These are phyloP conservation scores for Sturnira hondurensis DNA, from an alignment of 2,113 vertebrate species.

Conservation along the genomic window DNA sequence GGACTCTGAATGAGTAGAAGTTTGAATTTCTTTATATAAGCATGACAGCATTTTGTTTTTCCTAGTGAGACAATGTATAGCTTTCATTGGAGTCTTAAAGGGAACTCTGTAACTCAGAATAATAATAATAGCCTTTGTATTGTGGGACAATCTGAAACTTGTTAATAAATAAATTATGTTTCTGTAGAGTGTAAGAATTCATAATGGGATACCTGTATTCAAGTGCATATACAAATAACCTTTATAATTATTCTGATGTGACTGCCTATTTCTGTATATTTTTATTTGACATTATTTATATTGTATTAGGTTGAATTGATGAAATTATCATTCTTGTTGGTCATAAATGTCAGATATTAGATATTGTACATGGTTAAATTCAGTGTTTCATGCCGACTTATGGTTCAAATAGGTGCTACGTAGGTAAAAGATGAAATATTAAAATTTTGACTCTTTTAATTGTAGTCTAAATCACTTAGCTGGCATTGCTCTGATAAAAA, in stretches of 20 bases:
- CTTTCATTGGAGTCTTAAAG: constrained; percentile 31
- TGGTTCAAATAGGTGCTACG: neutral
- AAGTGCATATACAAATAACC: neutral
- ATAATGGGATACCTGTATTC: neutral
- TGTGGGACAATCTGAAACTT: neutral
- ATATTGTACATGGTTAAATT: neutral
- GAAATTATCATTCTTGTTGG: neutral
- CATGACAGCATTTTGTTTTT: neutral
- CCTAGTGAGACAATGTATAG: neutral
- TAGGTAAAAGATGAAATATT: neutral
- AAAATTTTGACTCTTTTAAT: neutral
- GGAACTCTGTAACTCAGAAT: neutral
- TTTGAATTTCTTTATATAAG: constrained; percentile 28
- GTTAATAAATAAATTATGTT: constrained; percentile 16
- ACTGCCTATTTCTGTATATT: neutral
- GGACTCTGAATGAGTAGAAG: neutral
- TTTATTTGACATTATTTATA: neutral
- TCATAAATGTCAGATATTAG: neutral
- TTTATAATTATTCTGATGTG: neutral
- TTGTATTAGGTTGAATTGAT: neutral
- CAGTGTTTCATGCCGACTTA: neutral
- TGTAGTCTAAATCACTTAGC: neutral
- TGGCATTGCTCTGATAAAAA: neutral
- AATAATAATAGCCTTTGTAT: neutral
- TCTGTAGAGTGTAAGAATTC: neutral